A percentile compares a stretch with the other conserved stretches of the same genome.
Conservation (phyloP, 2,797 vertebrate species). For the Halcyon chelicuti region DNA sequence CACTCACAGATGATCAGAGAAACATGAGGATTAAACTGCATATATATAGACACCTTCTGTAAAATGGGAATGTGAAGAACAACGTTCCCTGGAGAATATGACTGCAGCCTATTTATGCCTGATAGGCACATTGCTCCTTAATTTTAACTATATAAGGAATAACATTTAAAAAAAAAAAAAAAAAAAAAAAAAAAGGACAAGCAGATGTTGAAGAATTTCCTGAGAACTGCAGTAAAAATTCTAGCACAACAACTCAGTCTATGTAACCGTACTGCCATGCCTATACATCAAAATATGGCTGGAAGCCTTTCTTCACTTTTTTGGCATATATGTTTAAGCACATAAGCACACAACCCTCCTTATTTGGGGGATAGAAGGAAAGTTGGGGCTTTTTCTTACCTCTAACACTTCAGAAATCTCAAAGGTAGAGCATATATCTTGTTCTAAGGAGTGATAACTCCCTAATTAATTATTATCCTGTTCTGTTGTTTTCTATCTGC, state of each 20-base stretch:
- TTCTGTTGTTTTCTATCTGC: background rate
- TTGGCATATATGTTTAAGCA: background rate
- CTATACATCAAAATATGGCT: background rate
- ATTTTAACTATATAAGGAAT: slow-evolving; percentile 22
- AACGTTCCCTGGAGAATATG: background rate
- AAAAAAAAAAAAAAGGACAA: background rate
- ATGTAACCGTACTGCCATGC: background rate
- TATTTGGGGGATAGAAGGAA: background rate
- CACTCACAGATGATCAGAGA: slow-evolving; percentile 9
- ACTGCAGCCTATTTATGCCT: slow-evolving; percentile 47
- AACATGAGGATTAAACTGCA: background rate
- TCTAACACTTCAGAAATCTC: background rate
- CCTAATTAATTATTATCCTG: background rate
- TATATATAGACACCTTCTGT: background rate
- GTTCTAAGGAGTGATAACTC: background rate
- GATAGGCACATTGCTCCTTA: slow-evolving; percentile 36
- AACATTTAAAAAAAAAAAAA: background rate
- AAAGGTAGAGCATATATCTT: background rate
- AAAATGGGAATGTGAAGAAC: background rate
- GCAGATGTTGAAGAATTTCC: slow-evolving; percentile 31
- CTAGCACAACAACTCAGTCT: background rate
- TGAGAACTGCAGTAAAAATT: background rate
- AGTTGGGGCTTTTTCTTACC: background rate
- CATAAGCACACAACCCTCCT: background rate
- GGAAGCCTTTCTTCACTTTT: background rate